phyloP scores from a whole-genome alignment of 1,140 invertebrate genomes.

The Lepidurus apus region DNA sequence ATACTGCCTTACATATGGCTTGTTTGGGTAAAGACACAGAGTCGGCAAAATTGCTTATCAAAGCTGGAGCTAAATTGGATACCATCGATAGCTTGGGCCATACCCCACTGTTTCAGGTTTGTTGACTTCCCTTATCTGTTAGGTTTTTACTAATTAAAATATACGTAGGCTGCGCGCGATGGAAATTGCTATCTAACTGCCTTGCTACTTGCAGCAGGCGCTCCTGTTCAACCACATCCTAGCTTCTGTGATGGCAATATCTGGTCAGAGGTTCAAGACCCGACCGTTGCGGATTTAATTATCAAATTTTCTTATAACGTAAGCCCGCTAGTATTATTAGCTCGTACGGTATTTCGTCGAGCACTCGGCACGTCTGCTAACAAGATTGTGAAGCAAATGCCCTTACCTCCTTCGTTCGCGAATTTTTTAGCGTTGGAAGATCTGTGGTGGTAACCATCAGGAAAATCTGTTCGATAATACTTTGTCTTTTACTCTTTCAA shows the following conservation, averaged over 20 bases:
- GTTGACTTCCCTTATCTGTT: neutral
- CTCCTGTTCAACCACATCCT: neutral
- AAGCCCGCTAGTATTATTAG: neutral
- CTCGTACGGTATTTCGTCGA: neutral
- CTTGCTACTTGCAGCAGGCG: slow-evolving; percentile 29
- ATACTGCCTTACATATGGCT: slow-evolving; percentile 33
- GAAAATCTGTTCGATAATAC: neutral
- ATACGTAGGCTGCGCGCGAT: slow-evolving; percentile 29
- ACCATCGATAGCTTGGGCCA: slow-evolving; percentile 31
- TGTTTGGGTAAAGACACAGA: slow-evolving; percentile 29
- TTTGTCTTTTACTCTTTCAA: neutral
- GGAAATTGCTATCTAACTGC: slow-evolving; percentile 25
- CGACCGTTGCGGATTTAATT: neutral
- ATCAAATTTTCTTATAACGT: neutral
- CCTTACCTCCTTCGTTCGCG: neutral
- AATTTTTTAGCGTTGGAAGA: neutral
- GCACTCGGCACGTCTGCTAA: neutral
- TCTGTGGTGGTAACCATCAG: slow-evolving; percentile 4
- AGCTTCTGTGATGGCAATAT: neutral
- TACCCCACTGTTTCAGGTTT: slow-evolving; percentile 32
- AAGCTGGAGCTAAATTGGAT: slow-evolving; percentile 17
- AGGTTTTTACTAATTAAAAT: neutral
- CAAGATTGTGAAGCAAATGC: neutral
- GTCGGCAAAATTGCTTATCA: slow-evolving; percentile 28
- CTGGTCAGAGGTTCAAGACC: neutral